Evolutionary conservation across 1,140 invertebrate genomes (phyloP).

Genomic region (Drosophila tsacasi): DNA sequence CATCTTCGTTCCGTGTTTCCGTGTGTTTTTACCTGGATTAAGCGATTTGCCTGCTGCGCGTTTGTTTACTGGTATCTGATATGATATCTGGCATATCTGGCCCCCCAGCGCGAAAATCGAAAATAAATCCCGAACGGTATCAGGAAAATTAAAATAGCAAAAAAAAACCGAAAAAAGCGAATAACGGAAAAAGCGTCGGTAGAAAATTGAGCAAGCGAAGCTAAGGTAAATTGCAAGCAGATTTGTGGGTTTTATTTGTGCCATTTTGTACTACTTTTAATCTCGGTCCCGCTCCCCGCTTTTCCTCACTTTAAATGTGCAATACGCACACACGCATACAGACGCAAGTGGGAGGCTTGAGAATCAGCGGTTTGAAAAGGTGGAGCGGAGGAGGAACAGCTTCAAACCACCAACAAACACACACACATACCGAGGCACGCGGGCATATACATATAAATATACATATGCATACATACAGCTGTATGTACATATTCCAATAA

Average conservation of each 20-base stretch:
- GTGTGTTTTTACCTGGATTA: slow-evolving; percentile 17
- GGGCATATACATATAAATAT: slow-evolving; percentile 40
- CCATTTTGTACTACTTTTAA: slow-evolving; percentile 31
- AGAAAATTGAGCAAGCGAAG: slow-evolving; percentile 33
- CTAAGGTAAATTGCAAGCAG: slow-evolving; percentile 75
- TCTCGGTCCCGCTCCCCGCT: slow-evolving; percentile 12
- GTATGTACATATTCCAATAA: slow-evolving; percentile 63
- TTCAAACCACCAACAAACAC: slow-evolving; percentile 70
- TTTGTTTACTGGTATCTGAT: slow-evolving; percentile 22
- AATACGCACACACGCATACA: slow-evolving; percentile 50
- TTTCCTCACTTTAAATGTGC: slow-evolving; percentile 47
- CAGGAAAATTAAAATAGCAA: slow-evolving; percentile 13
- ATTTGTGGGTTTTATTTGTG: slow-evolving; percentile 40
- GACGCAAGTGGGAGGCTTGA: slow-evolving; percentile 46
- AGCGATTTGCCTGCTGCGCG: slow-evolving; percentile 12
- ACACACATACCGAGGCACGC: slow-evolving; percentile 48
- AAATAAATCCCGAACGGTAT: slow-evolving; percentile 12
- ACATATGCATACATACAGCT: slow-evolving; percentile 51
- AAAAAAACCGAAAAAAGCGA: slow-evolving; percentile 8
- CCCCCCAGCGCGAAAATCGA: slow-evolving; percentile 13
- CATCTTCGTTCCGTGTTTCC: slow-evolving; percentile 13
- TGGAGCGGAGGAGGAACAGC: slow-evolving; percentile 59
- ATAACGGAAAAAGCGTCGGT: slow-evolving; percentile 15
- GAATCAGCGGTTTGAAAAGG: slow-evolving; percentile 9
- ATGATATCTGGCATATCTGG: slow-evolving; percentile 11